Evolutionary conservation across 2,797 vertebrate genomes (phyloP), one percentile per base, ranked within the genome.

Genomic region (Graptemys geographica): DNA sequence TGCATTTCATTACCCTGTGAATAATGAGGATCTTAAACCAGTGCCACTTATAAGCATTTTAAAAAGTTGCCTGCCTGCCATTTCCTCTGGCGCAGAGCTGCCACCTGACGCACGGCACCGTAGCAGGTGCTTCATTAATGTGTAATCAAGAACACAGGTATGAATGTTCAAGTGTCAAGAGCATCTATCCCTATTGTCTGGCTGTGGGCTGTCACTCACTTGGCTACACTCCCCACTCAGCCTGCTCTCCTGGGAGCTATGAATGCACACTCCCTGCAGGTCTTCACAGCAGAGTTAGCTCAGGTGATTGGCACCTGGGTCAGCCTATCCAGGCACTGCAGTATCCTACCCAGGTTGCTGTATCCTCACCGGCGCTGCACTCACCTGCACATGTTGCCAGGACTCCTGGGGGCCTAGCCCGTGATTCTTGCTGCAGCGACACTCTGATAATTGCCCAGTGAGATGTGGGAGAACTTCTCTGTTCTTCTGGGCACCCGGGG

Each of bases 61-160:
- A 62, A 72, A 31, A 31, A 69, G n/a, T n/a, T 37, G n/a, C 65
- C 6, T 56, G 13, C 5, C 47, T 11, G 49, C 44, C 41, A 0
- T 0, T 16, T 47, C 2, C 47, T 1, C 0, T 1, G 44, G 0
- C 0, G 33, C n/a, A 76, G 13, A 52, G 52, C 33, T 15, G 2
- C 49, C 4, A 6, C 86, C 86, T 19, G 28, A 37, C 18, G n/a
- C 4, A 0, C 5, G 52, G 79, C 59, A 3, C 69, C 52, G 16
- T 82, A 25, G 16, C 56, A 3, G 80, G 15, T 51, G 37, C 86
- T 33, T 56, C 47, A 51, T 11, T 51, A 52, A 10, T 10, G 16
- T 8, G 41, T 15, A 16, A 27, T 78, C 27, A 47, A 13, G 74
- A 79, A 33, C 78, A 11, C 49, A 12, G 18, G 16, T 31, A 6